Base-by-base conservation (phyloP, 2,888 invertebrate genomes). In the Neocrepidodera transversa region DNA sequence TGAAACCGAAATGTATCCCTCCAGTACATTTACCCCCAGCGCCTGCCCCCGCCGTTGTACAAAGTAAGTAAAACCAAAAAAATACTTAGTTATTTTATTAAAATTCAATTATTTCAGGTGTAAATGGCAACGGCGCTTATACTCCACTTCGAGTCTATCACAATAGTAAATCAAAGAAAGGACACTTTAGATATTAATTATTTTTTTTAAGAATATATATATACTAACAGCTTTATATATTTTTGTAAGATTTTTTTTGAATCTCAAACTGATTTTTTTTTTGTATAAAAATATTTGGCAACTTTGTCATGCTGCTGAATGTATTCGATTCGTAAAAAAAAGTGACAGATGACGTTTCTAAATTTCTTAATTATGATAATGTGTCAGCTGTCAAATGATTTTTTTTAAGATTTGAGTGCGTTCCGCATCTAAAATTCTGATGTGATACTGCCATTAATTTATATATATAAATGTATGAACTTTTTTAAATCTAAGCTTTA, bases 81-180 rank as follows among this genome's bases (percentile, higher is more conserved):
- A 43, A 26, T 8, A 23, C 6, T 18, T 42, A 18, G 10, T 28
- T 20, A 8, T 17, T 8, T 1, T 36, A 1, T 3, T 14, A 48
- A 48, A 18, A 13, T 30, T 49, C 7, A 23, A 26, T 16, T 26
- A 13, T 82, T 81, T 32, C 79, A 88, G 88, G 86, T 64, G 81
- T 86, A 77, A 87, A 87, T 74, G 79, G 77, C 45, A 86, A 86
- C 66, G 90, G 90, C 51, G 87, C 85, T 63, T 92, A 92, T 74
- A 89, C 91, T 11, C 91, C 91, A 1, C 83, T 92, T 75, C 82
- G 91, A 69, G 90, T 92, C 8, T 92, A 92, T 74, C 91, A 92
- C 79, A 91, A 92, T 74, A 89, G 90, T 72, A 84, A 89, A 72
- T 90, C 90, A 63, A 86, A 87, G 74, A 91, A 91, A 79, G 91